These are phyloP conservation scores for Ceramica pisi DNA, from an alignment of 2,888 invertebrate species.

Conservation along the genomic window DNA sequence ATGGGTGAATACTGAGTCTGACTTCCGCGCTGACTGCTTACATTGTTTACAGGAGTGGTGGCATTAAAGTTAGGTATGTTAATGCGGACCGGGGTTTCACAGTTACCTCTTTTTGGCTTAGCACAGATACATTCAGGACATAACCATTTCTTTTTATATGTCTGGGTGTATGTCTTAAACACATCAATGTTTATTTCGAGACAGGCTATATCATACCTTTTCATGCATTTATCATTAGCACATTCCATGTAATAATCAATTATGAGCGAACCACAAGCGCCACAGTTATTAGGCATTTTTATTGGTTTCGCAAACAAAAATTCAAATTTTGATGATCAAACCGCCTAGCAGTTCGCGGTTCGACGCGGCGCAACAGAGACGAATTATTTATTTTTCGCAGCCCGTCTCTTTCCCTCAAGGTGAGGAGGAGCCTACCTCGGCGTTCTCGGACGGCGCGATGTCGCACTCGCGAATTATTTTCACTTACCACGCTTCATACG, in stretches of 20 bases:
- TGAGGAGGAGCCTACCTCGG: no score
- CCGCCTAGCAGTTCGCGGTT: no score
- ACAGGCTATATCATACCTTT: conserved; percentile 13
- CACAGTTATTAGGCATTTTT: neutral
- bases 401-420: no score
- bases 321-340: no score
- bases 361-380: no score
- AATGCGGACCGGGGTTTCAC: neutral
- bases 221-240: conserved; percentile 9
- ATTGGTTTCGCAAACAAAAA: no score
- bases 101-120: conserved; percentile 11
- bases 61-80: neutral
- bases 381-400: no score
- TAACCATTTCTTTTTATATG: conserved; percentile 6
- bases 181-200: conserved; percentile 5
- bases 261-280: conserved; percentile 7
- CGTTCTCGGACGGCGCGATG: no score
- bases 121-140: conserved; percentile 13
- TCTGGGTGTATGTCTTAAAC: neutral
- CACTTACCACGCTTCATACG: no score
- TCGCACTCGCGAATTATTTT: no score
- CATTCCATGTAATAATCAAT: conserved; percentile 4
- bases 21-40: conserved; percentile 11
- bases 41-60: neutral
- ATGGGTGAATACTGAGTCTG: neutral